A percentile compares a stretch with the other conserved stretches of the same genome.
These are phyloP conservation scores for Ammodytes marinus DNA, from an alignment of 2,113 vertebrate species.

Conservation along the genomic window DNA sequence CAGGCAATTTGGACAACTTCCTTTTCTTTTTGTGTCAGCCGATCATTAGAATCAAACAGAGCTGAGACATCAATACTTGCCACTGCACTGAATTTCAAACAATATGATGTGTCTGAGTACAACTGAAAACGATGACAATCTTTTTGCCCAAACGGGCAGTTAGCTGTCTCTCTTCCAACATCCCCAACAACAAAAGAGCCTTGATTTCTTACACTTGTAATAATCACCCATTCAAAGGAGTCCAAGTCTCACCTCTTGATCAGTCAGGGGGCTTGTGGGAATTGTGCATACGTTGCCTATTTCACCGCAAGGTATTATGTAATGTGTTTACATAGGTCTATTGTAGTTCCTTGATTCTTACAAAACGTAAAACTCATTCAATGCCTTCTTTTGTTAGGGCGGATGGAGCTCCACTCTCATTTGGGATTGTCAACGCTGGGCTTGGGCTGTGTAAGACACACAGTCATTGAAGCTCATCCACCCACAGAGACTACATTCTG, in stretches of 20 bases:
- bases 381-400: slow-evolving; percentile 39
- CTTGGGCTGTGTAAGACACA: slow-evolving; percentile 51
- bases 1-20: slow-evolving; percentile 49
- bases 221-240: slow-evolving; percentile 14
- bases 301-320: slow-evolving; percentile 59
- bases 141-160: slow-evolving; percentile 20
- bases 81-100: slow-evolving; percentile 44
- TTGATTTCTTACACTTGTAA: slow-evolving; percentile 4
- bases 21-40: slow-evolving; percentile 34
- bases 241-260: slow-evolving; percentile 21
- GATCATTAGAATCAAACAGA: slow-evolving; percentile 29
- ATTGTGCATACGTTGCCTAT: slow-evolving; percentile 17
- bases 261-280: slow-evolving; percentile 9
- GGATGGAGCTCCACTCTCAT: slow-evolving; percentile 54
- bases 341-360: slow-evolving; percentile 35
- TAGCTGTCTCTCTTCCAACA: slow-evolving; percentile 14
- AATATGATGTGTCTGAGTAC: slow-evolving; percentile 32
- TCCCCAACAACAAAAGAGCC: slow-evolving; percentile 5
- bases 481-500: slow-evolving; percentile 64
- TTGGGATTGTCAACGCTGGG: slow-evolving; percentile 43
- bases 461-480: slow-evolving; percentile 65
- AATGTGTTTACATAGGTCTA: slow-evolving; percentile 64
- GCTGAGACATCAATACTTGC: slow-evolving; percentile 44
- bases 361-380: slow-evolving; percentile 43
- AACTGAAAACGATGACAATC: slow-evolving; percentile 27